Evolutionary conservation across 2,113 vertebrate genomes (phyloP).

Genomic region (Asarcornis scutulata): DNA sequence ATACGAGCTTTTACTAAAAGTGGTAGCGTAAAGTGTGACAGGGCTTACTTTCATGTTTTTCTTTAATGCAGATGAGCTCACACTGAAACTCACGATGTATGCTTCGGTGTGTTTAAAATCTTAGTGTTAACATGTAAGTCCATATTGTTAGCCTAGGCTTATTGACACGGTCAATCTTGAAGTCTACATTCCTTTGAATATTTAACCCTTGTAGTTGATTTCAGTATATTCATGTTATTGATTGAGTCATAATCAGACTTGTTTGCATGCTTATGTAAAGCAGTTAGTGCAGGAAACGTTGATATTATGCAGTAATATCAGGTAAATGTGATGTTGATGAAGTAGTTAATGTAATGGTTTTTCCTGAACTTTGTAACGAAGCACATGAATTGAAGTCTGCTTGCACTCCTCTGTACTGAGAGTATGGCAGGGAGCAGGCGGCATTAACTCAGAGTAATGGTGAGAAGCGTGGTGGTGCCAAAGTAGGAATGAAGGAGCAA

Average conservation of each 20-base stretch:
- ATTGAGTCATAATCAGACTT: conserved; percentile 63
- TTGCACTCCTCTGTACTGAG: conserved; percentile 43
- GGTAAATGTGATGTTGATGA: conserved; percentile 69
- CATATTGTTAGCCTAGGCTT: conserved; percentile 61
- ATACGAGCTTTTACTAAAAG: not conserved
- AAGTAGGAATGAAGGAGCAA: conserved; percentile 71
- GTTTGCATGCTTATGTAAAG: conserved; percentile 78
- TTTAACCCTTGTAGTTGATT: conserved; percentile 73
- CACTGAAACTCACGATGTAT: not conserved
- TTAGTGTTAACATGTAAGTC: not conserved
- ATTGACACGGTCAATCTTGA: conserved; percentile 20
- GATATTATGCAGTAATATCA: conserved; percentile 57
- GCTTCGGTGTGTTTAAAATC: not conserved
- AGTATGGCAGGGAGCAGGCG: not conserved
- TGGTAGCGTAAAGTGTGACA: not conserved
- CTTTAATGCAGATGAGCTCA: not conserved
- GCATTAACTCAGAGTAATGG: conserved; percentile 46
- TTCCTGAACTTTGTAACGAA: conserved; percentile 45
- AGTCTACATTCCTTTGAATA: conserved; percentile 65
- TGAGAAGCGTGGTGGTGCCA: conserved; percentile 67
- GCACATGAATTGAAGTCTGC: conserved; percentile 51
- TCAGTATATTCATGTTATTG: conserved; percentile 63
- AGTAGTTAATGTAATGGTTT: conserved; percentile 55
- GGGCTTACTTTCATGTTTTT: conserved; percentile 13
- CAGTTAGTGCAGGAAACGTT: conserved; percentile 54